These are phyloP conservation scores for Lepidocyrtoides sp. DNA, from an alignment of 2,888 invertebrate genomes.

Conservation along the genomic window DNA sequence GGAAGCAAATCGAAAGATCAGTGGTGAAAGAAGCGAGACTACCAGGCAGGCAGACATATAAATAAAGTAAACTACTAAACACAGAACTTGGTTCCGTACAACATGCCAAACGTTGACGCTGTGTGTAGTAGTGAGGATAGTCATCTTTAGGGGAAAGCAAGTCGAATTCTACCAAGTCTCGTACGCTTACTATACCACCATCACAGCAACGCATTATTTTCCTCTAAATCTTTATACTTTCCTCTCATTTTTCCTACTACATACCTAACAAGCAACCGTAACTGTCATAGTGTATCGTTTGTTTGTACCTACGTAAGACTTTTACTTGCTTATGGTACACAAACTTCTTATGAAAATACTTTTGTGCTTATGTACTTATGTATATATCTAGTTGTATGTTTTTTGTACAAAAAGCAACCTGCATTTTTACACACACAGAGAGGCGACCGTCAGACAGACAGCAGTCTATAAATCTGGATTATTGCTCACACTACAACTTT, in stretches of 20 bases:
- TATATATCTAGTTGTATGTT: neutral
- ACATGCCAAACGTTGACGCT: neutral
- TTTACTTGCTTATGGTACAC: neutral
- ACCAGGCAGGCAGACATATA: neutral
- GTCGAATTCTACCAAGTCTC: too few relatives aligned
- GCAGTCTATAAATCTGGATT: slow-evolving; percentile 73
- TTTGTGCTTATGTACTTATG: neutral
- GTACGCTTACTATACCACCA: neutral
- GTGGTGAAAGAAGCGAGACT: slow-evolving; percentile 26
- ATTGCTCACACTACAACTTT: slow-evolving; percentile 65
- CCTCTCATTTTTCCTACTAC: neutral
- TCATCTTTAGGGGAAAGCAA: slow-evolving; percentile 8
- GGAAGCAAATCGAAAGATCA: slow-evolving; percentile 31
- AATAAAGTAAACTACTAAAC: neutral
- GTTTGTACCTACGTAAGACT: neutral
- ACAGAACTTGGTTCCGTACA: neutral
- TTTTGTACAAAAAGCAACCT: too few relatives aligned
- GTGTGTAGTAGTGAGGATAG: neutral
- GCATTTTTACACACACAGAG: slow-evolving; percentile 16
- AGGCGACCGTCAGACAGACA: slow-evolving; percentile 59
- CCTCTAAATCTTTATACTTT: slow-evolving; percentile 7
- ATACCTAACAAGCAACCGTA: neutral
- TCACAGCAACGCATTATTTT: slow-evolving; percentile 12
- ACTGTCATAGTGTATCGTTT: neutral
- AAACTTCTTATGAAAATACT: too few relatives aligned